Evolutionary conservation across 2,113 vertebrate species (phyloP).

Genomic region (Zosterops borbonicus): DNA sequence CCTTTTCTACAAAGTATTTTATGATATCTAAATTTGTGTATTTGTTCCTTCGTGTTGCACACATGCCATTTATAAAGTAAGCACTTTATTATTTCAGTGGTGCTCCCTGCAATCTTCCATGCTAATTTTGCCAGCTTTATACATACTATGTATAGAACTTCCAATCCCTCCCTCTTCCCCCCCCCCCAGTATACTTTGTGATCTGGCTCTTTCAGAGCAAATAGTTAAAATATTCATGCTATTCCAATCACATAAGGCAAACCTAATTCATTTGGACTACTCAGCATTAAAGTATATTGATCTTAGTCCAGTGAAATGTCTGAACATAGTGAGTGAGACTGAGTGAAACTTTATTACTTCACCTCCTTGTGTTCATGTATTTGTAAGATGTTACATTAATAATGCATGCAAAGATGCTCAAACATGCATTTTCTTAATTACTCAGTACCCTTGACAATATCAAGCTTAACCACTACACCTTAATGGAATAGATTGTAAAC

Average conservation of each 20-base stretch:
- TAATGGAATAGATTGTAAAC: neutral
- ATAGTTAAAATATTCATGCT: neutral
- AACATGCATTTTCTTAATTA: conserved; percentile 12
- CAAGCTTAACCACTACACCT: neutral
- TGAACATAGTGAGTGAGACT: neutral
- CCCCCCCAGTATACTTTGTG: neutral
- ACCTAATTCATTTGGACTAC: neutral
- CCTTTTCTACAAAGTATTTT: neutral
- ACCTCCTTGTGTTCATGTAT: neutral
- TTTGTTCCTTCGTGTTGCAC: neutral
- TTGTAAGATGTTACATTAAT: conserved; percentile 27
- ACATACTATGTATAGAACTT: neutral
- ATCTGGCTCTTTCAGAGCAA: neutral
- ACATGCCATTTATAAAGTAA: neutral
- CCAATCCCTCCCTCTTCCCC: neutral
- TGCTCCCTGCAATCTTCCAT: neutral
- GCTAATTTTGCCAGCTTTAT: neutral
- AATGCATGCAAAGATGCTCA: conserved; percentile 1
- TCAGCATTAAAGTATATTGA: conserved; percentile 14
- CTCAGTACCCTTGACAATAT: neutral
- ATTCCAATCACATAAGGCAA: neutral
- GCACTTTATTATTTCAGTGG: fast-evolving
- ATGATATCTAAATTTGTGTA: neutral
- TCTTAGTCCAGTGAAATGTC: neutral
- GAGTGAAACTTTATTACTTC: neutral